A percentile compares a stretch with the other conserved stretches of the same genome.
Evolutionary conservation across 2,797 vertebrate genomes (phyloP).

Genomic region (Falco columbarius): DNA sequence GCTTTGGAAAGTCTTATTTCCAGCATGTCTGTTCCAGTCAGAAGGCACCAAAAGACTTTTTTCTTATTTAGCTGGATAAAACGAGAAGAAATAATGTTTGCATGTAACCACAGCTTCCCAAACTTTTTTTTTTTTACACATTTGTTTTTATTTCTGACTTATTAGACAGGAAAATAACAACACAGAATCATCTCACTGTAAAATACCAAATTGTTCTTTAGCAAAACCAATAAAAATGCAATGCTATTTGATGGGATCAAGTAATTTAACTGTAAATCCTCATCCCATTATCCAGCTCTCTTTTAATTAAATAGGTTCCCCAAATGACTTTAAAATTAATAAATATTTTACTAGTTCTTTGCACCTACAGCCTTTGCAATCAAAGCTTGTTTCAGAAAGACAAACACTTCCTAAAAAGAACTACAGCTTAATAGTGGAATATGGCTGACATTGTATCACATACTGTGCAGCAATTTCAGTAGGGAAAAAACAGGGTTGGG

Average conservation of each 20-base stretch:
- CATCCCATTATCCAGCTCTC: neutral
- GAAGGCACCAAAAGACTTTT: neutral
- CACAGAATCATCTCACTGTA: neutral
- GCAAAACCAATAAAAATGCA: neutral
- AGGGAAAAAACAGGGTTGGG: constrained; percentile 50
- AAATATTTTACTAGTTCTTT: neutral
- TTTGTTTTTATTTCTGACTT: neutral
- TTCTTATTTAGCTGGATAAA: neutral
- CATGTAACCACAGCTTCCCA: neutral
- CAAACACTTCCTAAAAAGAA: neutral
- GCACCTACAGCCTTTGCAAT: neutral
- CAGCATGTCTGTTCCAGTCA: neutral
- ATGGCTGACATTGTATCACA: constrained; percentile 6
- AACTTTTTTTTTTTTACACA: neutral
- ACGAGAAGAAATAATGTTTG: neutral
- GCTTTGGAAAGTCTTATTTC: neutral
- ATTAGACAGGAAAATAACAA: neutral
- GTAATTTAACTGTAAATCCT: neutral
- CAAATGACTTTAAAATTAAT: neutral
- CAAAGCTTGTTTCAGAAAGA: neutral
- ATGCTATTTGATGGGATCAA: neutral
- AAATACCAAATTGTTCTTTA: neutral
- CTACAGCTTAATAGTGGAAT: neutral
- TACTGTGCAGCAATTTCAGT: constrained; percentile 43
- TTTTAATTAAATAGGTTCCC: neutral